Percentiles rank a stretch among this genome's conserved stretches.
phyloP scores from a whole-genome alignment of 1,140 invertebrate genomes.

The Bombus picipes region DNA sequence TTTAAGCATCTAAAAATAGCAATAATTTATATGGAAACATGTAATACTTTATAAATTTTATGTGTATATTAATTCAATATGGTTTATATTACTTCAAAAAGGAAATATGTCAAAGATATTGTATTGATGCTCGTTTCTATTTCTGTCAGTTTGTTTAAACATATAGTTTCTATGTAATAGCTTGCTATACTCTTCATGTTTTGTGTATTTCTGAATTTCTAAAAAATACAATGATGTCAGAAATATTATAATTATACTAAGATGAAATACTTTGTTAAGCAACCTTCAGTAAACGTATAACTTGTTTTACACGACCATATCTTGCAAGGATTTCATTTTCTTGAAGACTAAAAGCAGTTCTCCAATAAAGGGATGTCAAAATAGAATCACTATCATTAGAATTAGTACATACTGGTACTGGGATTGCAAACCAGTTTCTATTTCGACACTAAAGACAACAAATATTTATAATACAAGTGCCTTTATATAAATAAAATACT shows the following conservation, averaged over 20 bases:
- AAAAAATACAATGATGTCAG: not conserved
- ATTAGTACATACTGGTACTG: conserved; percentile 52
- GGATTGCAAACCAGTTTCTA: conserved; percentile 58
- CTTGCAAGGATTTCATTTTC: conserved; percentile 61
- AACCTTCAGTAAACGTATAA: conserved; percentile 72
- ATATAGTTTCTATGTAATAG: conserved; percentile 74
- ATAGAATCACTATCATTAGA: not conserved
- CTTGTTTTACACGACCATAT: conserved; percentile 54
- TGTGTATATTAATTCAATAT: not conserved
- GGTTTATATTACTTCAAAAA: conserved; percentile 39
- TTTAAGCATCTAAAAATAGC: conserved; percentile 68
- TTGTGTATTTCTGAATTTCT: conserved; percentile 70
- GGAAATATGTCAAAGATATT: conserved; percentile 23
- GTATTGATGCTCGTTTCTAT: not conserved
- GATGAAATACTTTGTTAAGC: not conserved
- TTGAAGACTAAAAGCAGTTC: conserved; percentile 62
- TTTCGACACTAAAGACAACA: conserved; percentile 22
- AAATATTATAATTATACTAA: not conserved
- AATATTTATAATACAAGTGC: conserved; percentile 1
- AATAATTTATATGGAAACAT: conserved; percentile 20
- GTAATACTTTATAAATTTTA: conserved; percentile 24
- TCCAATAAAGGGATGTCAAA: conserved; percentile 52
- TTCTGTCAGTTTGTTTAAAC: conserved; percentile 47
- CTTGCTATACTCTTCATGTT: conserved; percentile 62
- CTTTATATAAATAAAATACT: not conserved